A percentile compares a stretch with the other conserved stretches of the same genome.
Conservation (phyloP, 2,113 vertebrate species). For the Pycnonotus jocosus region DNA sequence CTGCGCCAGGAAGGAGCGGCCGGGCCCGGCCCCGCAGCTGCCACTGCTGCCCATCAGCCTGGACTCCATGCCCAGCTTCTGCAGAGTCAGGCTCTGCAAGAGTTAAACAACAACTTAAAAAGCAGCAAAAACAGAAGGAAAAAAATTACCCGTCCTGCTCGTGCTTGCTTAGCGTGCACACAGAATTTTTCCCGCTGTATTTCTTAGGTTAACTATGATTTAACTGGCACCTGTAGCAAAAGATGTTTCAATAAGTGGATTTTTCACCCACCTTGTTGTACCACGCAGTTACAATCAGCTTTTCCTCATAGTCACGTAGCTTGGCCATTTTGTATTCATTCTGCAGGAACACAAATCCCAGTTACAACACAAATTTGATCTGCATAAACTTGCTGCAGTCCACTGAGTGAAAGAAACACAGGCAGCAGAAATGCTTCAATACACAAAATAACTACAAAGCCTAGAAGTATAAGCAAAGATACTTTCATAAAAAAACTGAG, state of each 20-base stretch:
- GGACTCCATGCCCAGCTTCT: constrained; percentile 90
- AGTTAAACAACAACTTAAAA: background rate
- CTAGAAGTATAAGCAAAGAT: background rate
- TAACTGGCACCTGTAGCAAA: background rate
- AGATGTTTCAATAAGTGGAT: background rate
- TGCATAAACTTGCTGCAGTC: background rate
- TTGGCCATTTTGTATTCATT: constrained; percentile 89
- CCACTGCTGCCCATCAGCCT: constrained; percentile 77
- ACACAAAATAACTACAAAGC: background rate
- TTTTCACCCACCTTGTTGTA: constrained; percentile 88
- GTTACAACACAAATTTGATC: background rate
- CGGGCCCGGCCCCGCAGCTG: constrained; percentile 59
- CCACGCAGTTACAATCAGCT: constrained; percentile 95
- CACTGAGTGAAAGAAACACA: background rate
- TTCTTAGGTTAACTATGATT: background rate
- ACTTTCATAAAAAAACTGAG: background rate
- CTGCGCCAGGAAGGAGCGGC: constrained; percentile 90
- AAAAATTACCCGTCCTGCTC: background rate
- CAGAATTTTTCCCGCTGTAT: background rate
- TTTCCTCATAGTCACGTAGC: constrained; percentile 91
- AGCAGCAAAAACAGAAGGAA: background rate
- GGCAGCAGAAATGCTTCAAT: background rate
- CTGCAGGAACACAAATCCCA: constrained; percentile 53
- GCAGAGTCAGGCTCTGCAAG: constrained; percentile 86
- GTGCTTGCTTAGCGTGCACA: accelerated